phyloP scores from a whole-genome alignment of 1,140 invertebrate species.

The Drosophila carrolli region DNA sequence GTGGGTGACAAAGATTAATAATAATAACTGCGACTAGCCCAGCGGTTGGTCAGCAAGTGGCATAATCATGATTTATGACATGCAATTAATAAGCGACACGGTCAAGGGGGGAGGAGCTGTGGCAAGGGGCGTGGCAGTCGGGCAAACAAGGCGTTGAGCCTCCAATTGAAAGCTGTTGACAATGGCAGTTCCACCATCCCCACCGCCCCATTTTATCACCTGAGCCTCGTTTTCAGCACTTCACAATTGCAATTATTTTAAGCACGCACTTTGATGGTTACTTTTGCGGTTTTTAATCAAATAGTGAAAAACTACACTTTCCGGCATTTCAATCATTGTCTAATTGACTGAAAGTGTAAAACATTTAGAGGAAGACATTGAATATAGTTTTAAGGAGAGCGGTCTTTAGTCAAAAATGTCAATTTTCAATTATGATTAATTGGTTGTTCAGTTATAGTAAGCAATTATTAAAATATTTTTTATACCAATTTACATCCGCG shows the following conservation, averaged over 20 bases:
- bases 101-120: slow-evolving; percentile 2
- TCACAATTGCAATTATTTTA: slow-evolving; percentile 67
- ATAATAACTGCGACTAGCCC: slow-evolving; percentile 80
- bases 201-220: slow-evolving; percentile 5
- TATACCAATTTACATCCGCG: too few relatives aligned
- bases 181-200: slow-evolving; percentile 27
- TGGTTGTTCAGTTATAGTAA: too few relatives aligned
- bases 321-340: not conserved
- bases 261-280: slow-evolving; percentile 64
- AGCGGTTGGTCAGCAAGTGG: slow-evolving; percentile 78
- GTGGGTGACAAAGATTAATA: slow-evolving; percentile 81
- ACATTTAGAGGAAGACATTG: not conserved
- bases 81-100: slow-evolving; percentile 80
- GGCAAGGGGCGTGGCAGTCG: slow-evolving; percentile 3
- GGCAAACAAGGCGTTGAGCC: slow-evolving; percentile 45
- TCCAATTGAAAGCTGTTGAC: slow-evolving; percentile 75
- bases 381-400: not conserved
- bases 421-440: too few relatives aligned
- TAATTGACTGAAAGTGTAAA: slow-evolving; percentile 3
- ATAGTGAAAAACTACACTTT: slow-evolving; percentile 19
- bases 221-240: slow-evolving; percentile 31
- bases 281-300: slow-evolving; percentile 55
- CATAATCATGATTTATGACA: slow-evolving; percentile 83
- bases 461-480: too few relatives aligned
- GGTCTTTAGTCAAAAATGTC: not conserved